Base-by-base conservation (phyloP, 1,140 invertebrate genomes). In the Elymnias hypermnestra region DNA sequence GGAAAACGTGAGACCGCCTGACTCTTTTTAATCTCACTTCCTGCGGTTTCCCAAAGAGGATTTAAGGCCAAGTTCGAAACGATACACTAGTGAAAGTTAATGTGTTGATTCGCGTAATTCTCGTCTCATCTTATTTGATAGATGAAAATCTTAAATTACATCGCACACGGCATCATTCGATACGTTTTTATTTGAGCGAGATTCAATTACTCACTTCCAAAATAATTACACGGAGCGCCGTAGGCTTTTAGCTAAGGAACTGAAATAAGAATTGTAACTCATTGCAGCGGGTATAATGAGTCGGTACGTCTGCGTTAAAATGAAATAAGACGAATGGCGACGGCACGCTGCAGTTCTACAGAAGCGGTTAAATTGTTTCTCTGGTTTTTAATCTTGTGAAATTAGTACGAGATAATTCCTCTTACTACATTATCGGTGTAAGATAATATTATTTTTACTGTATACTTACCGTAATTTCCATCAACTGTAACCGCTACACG, bases 71-170 rank as follows among this genome's bases (percentile, higher is more conserved):
- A 61, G 55, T 48, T 53, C 57, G 57, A 61, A 54, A 53, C 50
- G 57, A 57, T 63, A 65, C 49, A 70, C 15, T 53, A 83, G 74
- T 77, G 81, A 84, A 84, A 84, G 81, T 83, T 77, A 79, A 81
- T 76, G 66, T 78, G 72, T 65, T 56, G 63, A 78, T 77, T 75
- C 71, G 72, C 63, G 67, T 67, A 67, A 75, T 75, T 79, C 75
- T 72, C 65, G 72, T 63, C 72, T 72, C 57, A 65, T 57, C 68
- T 75, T 74, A 76, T 72, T 65, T 70, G 45, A 46, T 49, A 73
- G 72, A 81, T 79, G 71, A 79, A 81, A 79, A 82, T 81, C 64
- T 74, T 64, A 83, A 81, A 83, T 21, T 81, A 72, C 76, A 71
- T 60, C 57, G 63, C 58, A 62, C 69, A 73, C 72, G 63, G 66